Percentiles rank a stretch among this genome's conserved stretches.
These are phyloP conservation scores for Tetragonula carbonaria DNA, from an alignment of 2,888 invertebrate species.

Conservation along the genomic window DNA sequence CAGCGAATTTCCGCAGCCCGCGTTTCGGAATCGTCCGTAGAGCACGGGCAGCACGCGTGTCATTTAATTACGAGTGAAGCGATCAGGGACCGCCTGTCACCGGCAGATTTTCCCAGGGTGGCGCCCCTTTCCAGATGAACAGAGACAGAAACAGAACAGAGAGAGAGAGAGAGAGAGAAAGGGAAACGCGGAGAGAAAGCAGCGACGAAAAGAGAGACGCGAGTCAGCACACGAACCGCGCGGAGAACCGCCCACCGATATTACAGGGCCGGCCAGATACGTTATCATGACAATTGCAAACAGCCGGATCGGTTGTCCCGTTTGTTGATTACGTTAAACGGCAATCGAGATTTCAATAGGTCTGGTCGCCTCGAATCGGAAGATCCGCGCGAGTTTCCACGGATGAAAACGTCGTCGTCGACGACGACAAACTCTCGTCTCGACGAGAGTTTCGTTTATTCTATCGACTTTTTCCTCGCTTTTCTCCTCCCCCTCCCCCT, in stretches of 20 bases:
- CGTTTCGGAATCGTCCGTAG: background rate
- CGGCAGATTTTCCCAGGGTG: conserved; percentile 51
- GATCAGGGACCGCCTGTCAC: conserved; percentile 57
- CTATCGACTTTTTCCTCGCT: background rate
- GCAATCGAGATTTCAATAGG: conserved; percentile 37
- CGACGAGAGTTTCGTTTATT: background rate
- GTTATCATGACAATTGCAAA: conserved; percentile 62
- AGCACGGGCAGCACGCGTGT: conserved; percentile 41
- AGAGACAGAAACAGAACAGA: conserved; percentile 37
- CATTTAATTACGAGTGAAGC: conserved; percentile 62
- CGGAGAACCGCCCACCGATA: conserved; percentile 49
- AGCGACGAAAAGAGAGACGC: background rate
- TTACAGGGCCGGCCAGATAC: conserved; percentile 47
- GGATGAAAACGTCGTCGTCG: background rate
- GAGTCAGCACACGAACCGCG: background rate
- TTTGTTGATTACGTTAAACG: conserved; percentile 46
- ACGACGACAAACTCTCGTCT: background rate
- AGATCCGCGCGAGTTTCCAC: background rate
- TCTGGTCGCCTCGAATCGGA: background rate
- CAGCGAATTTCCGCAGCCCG: conserved; percentile 35
- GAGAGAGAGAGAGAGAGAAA: background rate
- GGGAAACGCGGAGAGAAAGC: background rate
- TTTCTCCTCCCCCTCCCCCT: too few relatives aligned
- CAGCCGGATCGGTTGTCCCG: conserved; percentile 32
- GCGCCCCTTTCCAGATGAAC: conserved; percentile 29